Percentiles rank a stretch among this genome's conserved stretches.
phyloP scores from a whole-genome alignment of 2,888 invertebrate genomes.

The Pachymerium ferrugineum region DNA sequence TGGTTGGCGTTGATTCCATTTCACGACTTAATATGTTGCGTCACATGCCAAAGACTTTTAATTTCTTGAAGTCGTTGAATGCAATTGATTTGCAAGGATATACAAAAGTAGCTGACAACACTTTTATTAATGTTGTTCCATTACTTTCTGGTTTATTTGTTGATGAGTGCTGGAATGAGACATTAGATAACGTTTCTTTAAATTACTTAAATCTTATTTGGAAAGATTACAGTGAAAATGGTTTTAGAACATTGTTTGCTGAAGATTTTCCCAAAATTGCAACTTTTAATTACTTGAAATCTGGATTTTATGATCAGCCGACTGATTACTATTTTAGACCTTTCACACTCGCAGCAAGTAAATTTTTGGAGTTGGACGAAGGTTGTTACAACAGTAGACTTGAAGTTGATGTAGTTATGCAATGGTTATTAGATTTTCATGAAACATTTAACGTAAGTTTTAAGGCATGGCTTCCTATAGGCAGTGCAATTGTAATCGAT shows the following conservation, averaged over 20 bases:
- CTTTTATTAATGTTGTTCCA: constrained; percentile 40
- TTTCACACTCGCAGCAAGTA: constrained; percentile 65
- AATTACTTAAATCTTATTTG: constrained; percentile 38
- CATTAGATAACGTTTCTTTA: constrained; percentile 35
- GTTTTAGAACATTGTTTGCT: constrained; percentile 62
- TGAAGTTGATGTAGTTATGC: constrained; percentile 23
- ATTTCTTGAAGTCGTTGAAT: constrained; percentile 60
- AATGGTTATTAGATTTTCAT: constrained; percentile 20
- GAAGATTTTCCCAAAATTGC: constrained; percentile 69
- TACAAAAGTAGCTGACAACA: constrained; percentile 48
- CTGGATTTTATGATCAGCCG: constrained; percentile 66
- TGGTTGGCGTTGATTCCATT: constrained; percentile 79
- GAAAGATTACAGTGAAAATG: constrained; percentile 37
- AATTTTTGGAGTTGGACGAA: constrained; percentile 61
- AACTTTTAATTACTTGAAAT: constrained; percentile 69
- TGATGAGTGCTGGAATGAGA: constrained; percentile 38
- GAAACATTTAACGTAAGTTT: constrained; percentile 28
- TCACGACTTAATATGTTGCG: constrained; percentile 70
- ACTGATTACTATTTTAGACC: constrained; percentile 76
- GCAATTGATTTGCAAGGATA: constrained; percentile 72
- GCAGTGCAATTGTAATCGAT: too few relatives aligned
- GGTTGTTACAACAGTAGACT: constrained; percentile 66
- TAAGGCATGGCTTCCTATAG: too few relatives aligned
- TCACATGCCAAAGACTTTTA: constrained; percentile 66
- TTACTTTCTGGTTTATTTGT: constrained; percentile 38